Evolutionary conservation across 30 jellyfish, hydroid and myxozoan genomes (phyloP), one percentile per base, ranked within the genome.

Genomic region (Aurelia coerulea): DNA sequence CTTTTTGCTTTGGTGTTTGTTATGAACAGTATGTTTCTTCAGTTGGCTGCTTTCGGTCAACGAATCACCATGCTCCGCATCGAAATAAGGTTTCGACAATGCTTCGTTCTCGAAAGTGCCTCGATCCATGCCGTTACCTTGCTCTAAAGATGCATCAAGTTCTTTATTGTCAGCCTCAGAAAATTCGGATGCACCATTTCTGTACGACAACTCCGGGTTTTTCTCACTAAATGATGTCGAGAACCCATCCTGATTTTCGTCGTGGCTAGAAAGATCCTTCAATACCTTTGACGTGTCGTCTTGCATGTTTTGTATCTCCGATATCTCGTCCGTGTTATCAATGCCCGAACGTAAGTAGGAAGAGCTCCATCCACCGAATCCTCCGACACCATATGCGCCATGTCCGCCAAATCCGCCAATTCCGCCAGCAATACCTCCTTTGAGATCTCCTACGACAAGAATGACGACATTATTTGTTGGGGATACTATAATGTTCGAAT

Each of bases 241-340:
- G 31, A 78, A 78, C 13, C 88, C 88, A 17, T 78, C 88, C 35
- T 78, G 88, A 34, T 63, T 65, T 16, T 13, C 88, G 18, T 67
- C 76, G 29, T 17, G 60, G 37, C 33, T 62, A 2, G 88, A 37
- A 10, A 78, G 50, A 3, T 78, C 88, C 6, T 78, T 78, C 78
- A 78, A 78, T 54, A 78, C 53, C 5, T 62, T 78, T 35, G 88
- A 70, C 62, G 88, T 62, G 88, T 78, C 88, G 88, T 78, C 88
- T 62, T 78, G 88, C 12, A 78, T 13, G 46, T 59, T 78, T 67
- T 78, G 88, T 7, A 78, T 23, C 42, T 54, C 49, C 42, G 73
- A 34, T 19, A 58, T 41, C 13, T 62, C 78, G 56, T 59, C 63
- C 29, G 62, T 10, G 10, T 70, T 12, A 31, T 78, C 78, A 50